Evolutionary conservation across 1,140 invertebrate species (phyloP).

Genomic region (Caerostris extrusa): DNA sequence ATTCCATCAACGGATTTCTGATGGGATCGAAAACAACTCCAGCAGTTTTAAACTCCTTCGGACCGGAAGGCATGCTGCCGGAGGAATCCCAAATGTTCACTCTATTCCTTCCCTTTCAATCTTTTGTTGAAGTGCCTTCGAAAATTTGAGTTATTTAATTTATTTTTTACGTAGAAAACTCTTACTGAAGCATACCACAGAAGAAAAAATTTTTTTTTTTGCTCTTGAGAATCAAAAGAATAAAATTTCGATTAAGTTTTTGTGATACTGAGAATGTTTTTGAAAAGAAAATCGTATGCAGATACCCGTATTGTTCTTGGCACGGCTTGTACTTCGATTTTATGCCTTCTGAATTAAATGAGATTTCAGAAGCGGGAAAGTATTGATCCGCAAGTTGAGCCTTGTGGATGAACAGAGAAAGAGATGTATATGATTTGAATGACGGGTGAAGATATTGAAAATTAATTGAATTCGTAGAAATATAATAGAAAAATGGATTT

Average conservation of each 20-base stretch:
- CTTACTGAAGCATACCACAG: no score
- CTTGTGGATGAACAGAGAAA: no score
- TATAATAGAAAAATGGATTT: no score
- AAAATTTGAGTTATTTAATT: background rate
- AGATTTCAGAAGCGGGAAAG: no score
- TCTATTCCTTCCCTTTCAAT: background rate
- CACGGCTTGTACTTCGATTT: background rate
- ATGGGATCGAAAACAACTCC: background rate
- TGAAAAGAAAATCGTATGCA: no score
- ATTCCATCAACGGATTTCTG: background rate
- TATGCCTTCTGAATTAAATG: no score
- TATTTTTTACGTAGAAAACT: background rate
- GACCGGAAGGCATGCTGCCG: background rate
- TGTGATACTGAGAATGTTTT: background rate
- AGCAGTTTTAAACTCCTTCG: background rate
- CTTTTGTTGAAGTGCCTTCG: background rate
- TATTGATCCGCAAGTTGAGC: no score
- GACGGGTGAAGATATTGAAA: no score
- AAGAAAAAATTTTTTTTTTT: background rate
- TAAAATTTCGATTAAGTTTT: background rate
- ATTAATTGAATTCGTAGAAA: no score
- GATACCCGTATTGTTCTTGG: background rate
- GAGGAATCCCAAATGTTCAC: background rate
- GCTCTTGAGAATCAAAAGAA: background rate
- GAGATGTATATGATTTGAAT: no score